Evolutionary conservation across 2,113 vertebrate species (phyloP).

Genomic region (Onychostruthus taczanowskii): DNA sequence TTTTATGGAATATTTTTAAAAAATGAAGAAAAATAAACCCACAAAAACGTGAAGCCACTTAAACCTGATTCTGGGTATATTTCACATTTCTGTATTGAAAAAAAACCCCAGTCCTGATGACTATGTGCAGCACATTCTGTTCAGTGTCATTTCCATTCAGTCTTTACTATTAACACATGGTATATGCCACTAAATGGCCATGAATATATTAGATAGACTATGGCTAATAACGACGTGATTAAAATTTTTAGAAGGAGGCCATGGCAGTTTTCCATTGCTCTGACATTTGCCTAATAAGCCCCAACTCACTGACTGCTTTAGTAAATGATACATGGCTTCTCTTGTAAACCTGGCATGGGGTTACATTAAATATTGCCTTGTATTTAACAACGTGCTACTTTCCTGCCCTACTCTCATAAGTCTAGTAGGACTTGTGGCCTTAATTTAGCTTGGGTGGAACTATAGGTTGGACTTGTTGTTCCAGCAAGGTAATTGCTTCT

Average conservation of each 20-base stretch:
- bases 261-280: neutral
- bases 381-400: neutral
- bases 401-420: neutral
- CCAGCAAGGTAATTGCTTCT: conserved; percentile 20
- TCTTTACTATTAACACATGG: neutral
- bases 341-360: neutral
- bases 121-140: neutral
- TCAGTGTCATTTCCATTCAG: neutral
- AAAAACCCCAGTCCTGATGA: neutral
- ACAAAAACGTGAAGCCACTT: neutral
- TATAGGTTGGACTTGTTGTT: neutral
- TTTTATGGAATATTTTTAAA: neutral
- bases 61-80: neutral
- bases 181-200: neutral
- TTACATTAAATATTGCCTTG: conserved; percentile 8
- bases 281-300: neutral
- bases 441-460: conserved; percentile 26
- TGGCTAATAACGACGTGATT: neutral
- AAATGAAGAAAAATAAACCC: neutral
- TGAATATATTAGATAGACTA: neutral
- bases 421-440: neutral
- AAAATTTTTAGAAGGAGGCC: neutral
- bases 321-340: neutral
- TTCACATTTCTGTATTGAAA: neutral
- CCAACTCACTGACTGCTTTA: neutral